Evolutionary conservation across 2,113 vertebrate species (phyloP).

Genomic region (Neolamprologus longior): DNA sequence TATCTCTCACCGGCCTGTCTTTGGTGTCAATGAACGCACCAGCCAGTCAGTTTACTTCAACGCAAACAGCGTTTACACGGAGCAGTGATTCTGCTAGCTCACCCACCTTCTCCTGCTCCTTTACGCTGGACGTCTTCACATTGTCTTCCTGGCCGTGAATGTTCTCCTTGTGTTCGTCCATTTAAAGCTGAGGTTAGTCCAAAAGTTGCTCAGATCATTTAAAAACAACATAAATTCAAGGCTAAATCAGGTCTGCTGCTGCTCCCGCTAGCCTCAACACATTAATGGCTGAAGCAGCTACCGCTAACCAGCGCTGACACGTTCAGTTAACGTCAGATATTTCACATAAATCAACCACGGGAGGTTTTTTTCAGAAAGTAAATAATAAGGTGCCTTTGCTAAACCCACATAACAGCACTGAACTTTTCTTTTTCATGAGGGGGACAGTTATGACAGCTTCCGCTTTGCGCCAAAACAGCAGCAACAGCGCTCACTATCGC

Average conservation of each 20-base stretch:
- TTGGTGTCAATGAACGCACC: not conserved
- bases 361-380: not conserved
- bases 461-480: conserved; percentile 39
- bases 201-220: not conserved
- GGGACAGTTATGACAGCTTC: conserved; percentile 12
- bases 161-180: conserved; percentile 72
- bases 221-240: not conserved
- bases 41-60: not conserved
- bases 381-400: not conserved
- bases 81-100: not conserved
- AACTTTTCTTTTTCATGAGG: not conserved
- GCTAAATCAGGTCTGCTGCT: not conserved
- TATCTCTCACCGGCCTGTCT: not conserved
- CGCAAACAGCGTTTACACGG: not conserved
- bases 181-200: not conserved
- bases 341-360: not conserved
- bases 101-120: conserved; percentile 35
- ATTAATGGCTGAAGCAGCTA: not conserved
- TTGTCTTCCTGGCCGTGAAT: conserved; percentile 36
- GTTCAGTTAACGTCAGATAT: not conserved
- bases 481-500: not conserved
- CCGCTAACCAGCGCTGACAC: not conserved
- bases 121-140: conserved; percentile 21
- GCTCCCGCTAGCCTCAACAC: not conserved
- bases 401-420: not conserved